phyloP scores from a whole-genome alignment of 2,113 vertebrate species.

The Hyaena hyaena region DNA sequence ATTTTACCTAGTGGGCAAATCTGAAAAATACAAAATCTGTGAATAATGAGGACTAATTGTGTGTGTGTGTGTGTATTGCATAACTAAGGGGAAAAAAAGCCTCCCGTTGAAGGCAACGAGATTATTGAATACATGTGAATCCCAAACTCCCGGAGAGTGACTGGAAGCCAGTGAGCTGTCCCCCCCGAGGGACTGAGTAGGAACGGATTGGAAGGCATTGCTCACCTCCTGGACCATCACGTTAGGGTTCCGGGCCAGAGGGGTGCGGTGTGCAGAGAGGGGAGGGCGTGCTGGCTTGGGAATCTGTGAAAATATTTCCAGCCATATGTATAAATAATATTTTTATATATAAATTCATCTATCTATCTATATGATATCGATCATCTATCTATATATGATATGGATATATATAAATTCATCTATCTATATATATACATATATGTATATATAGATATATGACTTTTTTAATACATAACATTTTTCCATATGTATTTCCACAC shows the following conservation, averaged over 20 bases:
- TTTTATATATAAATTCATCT: background rate
- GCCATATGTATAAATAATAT: background rate
- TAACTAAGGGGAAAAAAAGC: too few species aligned
- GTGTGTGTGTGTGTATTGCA: background rate
- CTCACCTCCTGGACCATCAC: background rate
- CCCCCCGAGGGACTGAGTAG: background rate
- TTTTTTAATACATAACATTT: background rate
- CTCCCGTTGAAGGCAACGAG: too few species aligned
- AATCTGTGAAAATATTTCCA: background rate
- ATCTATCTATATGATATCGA: background rate
- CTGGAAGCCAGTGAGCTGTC: background rate
- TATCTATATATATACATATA: background rate
- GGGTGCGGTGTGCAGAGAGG: background rate
- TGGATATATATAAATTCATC: background rate
- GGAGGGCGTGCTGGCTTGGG: background rate
- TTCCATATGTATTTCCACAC: background rate
- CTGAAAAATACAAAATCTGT: background rate
- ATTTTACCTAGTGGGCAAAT: background rate
- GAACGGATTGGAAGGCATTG: background rate
- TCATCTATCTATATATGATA: background rate
- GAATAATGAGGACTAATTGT: background rate
- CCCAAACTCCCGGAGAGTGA: background rate
- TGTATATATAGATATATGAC: background rate
- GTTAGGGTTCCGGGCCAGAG: background rate
- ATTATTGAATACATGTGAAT: too few species aligned